These are phyloP conservation scores for Rhyacophila evoluta DNA, from an alignment of 2,888 invertebrate species.

Conservation along the genomic window DNA sequence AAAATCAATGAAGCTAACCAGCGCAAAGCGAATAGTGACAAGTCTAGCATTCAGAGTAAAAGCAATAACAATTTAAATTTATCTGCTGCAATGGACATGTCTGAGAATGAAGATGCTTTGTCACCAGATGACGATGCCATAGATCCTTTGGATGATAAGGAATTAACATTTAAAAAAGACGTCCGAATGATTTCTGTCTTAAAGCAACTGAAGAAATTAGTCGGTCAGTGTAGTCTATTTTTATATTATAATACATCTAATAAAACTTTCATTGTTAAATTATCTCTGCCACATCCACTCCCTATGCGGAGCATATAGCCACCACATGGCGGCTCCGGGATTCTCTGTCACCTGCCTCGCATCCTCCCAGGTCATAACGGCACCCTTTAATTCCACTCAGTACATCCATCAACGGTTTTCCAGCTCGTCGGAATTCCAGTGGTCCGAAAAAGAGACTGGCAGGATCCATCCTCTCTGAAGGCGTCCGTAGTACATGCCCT, in stretches of 20 bases:
- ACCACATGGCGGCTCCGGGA: too few species aligned
- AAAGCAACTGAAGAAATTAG: constrained; percentile 13
- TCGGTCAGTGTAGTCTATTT: constrained; percentile 29
- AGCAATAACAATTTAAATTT: constrained; percentile 55
- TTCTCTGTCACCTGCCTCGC: too few species aligned
- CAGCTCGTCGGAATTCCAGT: too few species aligned
- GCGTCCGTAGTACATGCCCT: too few species aligned
- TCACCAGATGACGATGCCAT: constrained; percentile 11
- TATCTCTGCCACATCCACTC: too few species aligned
- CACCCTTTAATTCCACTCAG: too few species aligned
- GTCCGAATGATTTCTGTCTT: not conserved
- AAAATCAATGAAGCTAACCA: constrained; percentile 66
- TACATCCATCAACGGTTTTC: too few species aligned
- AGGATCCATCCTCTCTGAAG: too few species aligned
- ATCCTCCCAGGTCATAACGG: too few species aligned
- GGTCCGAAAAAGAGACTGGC: too few species aligned
- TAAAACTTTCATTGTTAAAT: too few species aligned
- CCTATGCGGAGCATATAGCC: too few species aligned
- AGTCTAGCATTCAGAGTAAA: constrained; percentile 61
- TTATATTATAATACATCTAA: not conserved
- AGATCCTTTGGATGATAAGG: not conserved
- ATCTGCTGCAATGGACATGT: constrained; percentile 36
- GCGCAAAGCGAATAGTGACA: constrained; percentile 64
- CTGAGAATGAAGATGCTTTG: constrained; percentile 47
- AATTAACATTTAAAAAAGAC: not conserved